Evolutionary conservation across 2,113 vertebrate genomes (phyloP).

Genomic region (Falcunculus frontatus): DNA sequence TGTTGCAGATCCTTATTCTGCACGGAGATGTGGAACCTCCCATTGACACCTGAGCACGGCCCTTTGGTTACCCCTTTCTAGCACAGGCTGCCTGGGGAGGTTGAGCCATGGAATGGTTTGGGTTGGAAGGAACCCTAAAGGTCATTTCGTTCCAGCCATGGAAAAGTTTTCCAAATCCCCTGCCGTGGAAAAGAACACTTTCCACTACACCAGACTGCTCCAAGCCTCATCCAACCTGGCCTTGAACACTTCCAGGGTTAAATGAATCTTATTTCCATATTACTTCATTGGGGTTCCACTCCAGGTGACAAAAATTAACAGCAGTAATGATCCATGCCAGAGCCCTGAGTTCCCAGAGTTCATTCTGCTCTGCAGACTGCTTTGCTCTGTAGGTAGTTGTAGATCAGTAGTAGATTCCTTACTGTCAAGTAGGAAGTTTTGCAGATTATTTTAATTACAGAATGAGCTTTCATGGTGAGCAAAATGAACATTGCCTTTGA

Average conservation of each 20-base stretch:
- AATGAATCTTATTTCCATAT: not conserved
- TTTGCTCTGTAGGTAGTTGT: not conserved
- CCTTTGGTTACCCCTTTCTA: not conserved
- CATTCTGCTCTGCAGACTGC: not conserved
- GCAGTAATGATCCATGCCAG: too few relatives aligned
- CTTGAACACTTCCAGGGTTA: not conserved
- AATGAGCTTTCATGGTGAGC: not conserved
- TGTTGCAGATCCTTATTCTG: not conserved
- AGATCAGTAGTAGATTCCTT: not conserved
- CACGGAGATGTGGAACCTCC: not conserved
- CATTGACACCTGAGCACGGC: fast-evolving
- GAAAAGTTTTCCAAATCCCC: not conserved
- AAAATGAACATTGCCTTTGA: not conserved
- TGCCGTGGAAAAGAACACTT: not conserved
- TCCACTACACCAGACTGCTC: not conserved
- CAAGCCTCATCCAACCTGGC: fast-evolving
- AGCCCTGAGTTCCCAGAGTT: not conserved
- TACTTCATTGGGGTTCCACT: not conserved
- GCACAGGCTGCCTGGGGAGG: not conserved
- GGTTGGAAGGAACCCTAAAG: too few relatives aligned
- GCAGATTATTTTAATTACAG: not conserved
- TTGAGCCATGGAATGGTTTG: not conserved
- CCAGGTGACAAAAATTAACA: fast-evolving
- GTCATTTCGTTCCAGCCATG: not conserved
- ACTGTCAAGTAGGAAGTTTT: not conserved